Evolutionary conservation across 1,140 invertebrate genomes (phyloP), one percentile per base, ranked within the genome.

Genomic region (Drosophila bocki): DNA sequence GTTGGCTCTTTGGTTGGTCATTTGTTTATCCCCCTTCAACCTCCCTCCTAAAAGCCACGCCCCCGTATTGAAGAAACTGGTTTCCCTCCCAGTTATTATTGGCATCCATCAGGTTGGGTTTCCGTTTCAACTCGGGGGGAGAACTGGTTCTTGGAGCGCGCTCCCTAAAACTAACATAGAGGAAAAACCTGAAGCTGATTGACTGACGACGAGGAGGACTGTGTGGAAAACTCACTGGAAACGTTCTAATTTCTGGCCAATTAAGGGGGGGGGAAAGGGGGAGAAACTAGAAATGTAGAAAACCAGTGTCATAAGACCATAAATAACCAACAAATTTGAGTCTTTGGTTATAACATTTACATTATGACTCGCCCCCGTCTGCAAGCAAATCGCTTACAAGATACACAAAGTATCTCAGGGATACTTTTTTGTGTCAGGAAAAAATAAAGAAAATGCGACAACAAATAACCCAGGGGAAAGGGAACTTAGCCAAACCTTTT

Each of bases 81-180:
- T 69, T 69, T 64, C 15, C 15, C 39, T 60, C 17, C 51, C 60
- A 57, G 26, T 32, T 47, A 39, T 48, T 64, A 67, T 68, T 56
- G 63, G 67, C 63, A 68, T 70, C 67, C 39, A 70, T 70, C 63
- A 68, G 63, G 67, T 70, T 70, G 63, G 63, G 67, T 70, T 70
- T 70, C 67, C 67, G 67, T 32, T 69, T 45, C 64, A 11, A 42
- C 22, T 17, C 8, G 13, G 15, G n/a, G 13, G 13, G 37, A 41
- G 7, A 65, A 67, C 63, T 67, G 63, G 63, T 67, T 67, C 48
- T 69, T 8, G 59, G 59, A 1, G 22, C 32, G 32, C 26, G 32
- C 59, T 68, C 64, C 64, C 64, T 68, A 42, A 42, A 26, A 33
- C 17, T 6, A 12, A 37, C 64, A 41, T 37, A n/a, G 60, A 51